Evolutionary conservation across 2,888 invertebrate species (phyloP).

Genomic region (Phyto melanocephala): DNA sequence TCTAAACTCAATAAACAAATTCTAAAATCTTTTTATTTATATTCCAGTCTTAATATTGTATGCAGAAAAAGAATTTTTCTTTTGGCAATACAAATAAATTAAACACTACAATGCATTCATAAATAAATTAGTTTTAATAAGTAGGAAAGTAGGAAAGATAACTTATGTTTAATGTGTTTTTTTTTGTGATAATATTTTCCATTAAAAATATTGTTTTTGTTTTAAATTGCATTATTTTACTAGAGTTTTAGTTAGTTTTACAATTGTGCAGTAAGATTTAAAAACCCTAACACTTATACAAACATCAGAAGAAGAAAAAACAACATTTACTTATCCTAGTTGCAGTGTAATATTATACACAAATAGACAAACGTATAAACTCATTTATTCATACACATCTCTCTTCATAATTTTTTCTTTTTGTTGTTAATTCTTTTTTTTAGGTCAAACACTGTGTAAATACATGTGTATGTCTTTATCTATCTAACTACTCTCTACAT

Average conservation of each 20-base stretch:
- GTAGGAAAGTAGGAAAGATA: not conserved
- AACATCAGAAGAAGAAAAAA: not conserved
- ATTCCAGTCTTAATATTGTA: not conserved
- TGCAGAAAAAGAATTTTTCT: not conserved
- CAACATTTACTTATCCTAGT: slow-evolving; percentile 44
- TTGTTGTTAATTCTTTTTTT: slow-evolving; percentile 23
- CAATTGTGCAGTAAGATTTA: slow-evolving; percentile 17
- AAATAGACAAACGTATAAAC: not conserved
- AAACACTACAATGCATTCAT: slow-evolving; percentile 9
- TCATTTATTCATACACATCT: not conserved
- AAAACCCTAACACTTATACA: not conserved
- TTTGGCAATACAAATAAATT: slow-evolving; percentile 12
- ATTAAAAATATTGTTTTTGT: slow-evolving; percentile 24
- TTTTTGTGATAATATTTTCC: not conserved
- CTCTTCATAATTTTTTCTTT: not conserved
- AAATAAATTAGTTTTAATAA: slow-evolving; percentile 31
- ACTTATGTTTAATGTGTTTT: slow-evolving; percentile 25
- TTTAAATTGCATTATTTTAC: slow-evolving; percentile 23
- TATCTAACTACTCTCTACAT: slow-evolving; percentile 15
- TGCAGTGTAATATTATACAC: slow-evolving; percentile 17
- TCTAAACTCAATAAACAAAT: too few relatives aligned
- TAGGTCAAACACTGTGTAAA: slow-evolving; percentile 60
- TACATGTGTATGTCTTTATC: slow-evolving; percentile 27
- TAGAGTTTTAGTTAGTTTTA: not conserved
- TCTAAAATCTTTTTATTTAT: too few relatives aligned